A percentile compares a stretch with the other conserved stretches of the same genome.
These are phyloP conservation scores for Toxostoma redivivum DNA, from an alignment of 2,113 vertebrate species.

Conservation along the genomic window DNA sequence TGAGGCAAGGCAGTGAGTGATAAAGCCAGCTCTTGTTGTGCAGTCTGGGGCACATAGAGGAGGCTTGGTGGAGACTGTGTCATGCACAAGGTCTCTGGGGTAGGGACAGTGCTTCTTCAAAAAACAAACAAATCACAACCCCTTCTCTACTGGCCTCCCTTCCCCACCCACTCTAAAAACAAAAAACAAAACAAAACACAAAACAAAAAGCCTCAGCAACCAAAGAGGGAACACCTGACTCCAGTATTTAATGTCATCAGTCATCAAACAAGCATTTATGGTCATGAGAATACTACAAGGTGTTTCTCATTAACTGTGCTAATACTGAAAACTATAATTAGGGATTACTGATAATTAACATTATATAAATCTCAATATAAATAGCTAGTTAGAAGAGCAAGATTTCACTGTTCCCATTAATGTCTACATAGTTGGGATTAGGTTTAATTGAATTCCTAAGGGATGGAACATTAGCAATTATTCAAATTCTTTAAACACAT, in stretches of 20 bases:
- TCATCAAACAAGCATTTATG: neutral
- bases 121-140: neutral
- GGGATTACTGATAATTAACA: neutral
- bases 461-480: neutral
- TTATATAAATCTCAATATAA: neutral
- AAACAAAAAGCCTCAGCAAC: neutral
- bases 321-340: neutral
- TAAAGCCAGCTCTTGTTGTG: neutral
- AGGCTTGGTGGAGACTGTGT: neutral
- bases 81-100: rapidly evolving
- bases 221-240: rapidly evolving
- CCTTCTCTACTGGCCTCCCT: too few species aligned
- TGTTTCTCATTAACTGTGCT: neutral
- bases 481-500: neutral
- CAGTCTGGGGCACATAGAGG: neutral
- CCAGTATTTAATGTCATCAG: neutral
- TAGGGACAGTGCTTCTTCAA: neutral
- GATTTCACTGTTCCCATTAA: neutral
- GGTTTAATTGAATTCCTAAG: neutral
- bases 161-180: neutral
- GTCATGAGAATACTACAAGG: neutral
- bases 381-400: neutral
- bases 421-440: neutral
- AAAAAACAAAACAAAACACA: neutral
- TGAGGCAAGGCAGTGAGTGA: neutral